Evolutionary conservation across 2,113 vertebrate species (phyloP), one percentile per base, ranked within the genome.

Genomic region (Platycercus adscitus): DNA sequence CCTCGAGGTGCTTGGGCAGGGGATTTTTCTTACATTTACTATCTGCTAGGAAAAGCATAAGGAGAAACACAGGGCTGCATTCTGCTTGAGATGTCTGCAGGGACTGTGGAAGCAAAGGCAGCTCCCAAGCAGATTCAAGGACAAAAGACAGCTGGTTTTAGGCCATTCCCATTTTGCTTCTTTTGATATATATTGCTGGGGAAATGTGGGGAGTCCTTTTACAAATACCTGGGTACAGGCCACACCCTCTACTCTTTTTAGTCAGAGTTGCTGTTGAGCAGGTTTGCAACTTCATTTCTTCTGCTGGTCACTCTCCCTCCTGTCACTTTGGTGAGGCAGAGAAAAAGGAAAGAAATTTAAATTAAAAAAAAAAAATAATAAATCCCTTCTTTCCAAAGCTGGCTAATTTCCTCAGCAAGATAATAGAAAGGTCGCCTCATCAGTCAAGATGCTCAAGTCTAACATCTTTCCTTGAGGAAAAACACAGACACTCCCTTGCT

Each of bases 221-320:
- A 28, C 6, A 65, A 35, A 55, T 28, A 19, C 2, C 3, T 73
- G 39, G 8, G 5, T 56, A 73, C 6, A 35, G 39, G n/a, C 17
- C 43, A 47, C 24, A 50, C 35, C 6, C 12, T 71, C 14, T 24
- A 6, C 19, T 79, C 49, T 35, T 26, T 60, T 71, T 53, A 72
- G n/a, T 56, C 25, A 81, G 21, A 64, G 17, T 2, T 58, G 37
- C 31, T 86, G 25, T 72, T 79, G 52, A 68, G 20, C 17, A 53
- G 15, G 10, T 80, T 86, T 91, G 13, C 23, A 63, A 28, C 26
- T 75, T 86, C 17, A 16, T 91, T 88, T 86, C 60, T 92, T 91
- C 49, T 39, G 39, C 3, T 13, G 14, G 12, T 68, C 20, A 17
- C 7, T 4, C 0, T n/a, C 33, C 24, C 10, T 52, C 19, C 41